Evolutionary conservation across 1,140 invertebrate genomes (phyloP), one percentile per base, ranked within the genome.

Genomic region (Melanaphis sacchari): DNA sequence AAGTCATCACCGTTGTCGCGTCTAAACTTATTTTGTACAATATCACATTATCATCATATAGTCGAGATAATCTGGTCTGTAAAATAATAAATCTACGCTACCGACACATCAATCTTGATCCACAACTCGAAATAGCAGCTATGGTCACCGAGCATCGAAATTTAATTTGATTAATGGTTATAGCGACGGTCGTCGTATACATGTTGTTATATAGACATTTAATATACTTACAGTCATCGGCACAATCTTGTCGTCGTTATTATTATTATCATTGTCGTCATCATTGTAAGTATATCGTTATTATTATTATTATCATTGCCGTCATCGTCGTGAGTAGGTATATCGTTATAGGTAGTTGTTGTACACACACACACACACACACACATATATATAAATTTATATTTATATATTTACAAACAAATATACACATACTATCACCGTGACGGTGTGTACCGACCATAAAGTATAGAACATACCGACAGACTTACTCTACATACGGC

Each of bases 371-470:
- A 88, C 85, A 88, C 31, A 41, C 36, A 46, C 24, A 87, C 84
- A 87, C 84, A 38, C n/a, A n/a, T n/a, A n/a, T n/a, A n/a, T n/a
- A n/a, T n/a, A n/a, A n/a, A n/a, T n/a, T n/a, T n/a, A n/a, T n/a
- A n/a, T n/a, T n/a, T n/a, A n/a, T n/a, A n/a, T n/a, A n/a, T n/a
- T n/a, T n/a, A n/a, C 49, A 40, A 22, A 81, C 26, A 43, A 31
- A 43, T 59, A 46, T 59, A 46, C 54, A 49, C 43, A n/a, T 21
- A 54, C 36, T 7, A 90, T n/a, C 26, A 24, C n/a, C 54, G 89
- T 90, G 54, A 90, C 54, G 89, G 89, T 90, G 31, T 87, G 31
- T 46, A 46, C 85, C 31, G 31, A 76, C 59, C 59, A n/a, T 18
- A 66, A 15, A n/a, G 59, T n/a, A 66, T 18, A 66, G 59, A 66